Evolutionary conservation across 1,140 invertebrate species (phyloP).

Genomic region (Drosophila insularis): DNA sequence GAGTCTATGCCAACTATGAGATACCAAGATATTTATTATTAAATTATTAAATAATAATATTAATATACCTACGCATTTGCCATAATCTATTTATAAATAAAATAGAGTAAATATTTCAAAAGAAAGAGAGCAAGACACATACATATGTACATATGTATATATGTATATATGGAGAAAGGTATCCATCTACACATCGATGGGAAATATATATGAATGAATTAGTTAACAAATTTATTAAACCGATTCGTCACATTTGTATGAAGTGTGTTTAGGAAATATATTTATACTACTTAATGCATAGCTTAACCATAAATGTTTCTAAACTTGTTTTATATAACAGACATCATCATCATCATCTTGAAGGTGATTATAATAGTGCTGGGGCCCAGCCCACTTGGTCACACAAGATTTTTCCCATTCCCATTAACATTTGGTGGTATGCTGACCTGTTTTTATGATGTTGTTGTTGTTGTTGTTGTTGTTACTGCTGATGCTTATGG

Average conservation of each 20-base stretch:
- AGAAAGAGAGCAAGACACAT: not conserved
- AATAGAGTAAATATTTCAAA: not conserved
- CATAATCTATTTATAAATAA: not conserved
- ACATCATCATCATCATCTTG: not conserved
- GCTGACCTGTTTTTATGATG: constrained; percentile 6
- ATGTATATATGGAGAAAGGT: not conserved
- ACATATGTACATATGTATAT: too few relatives aligned
- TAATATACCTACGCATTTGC: not conserved
- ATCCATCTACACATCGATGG: not conserved
- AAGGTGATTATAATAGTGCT: not conserved
- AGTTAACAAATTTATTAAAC: constrained; percentile 12
- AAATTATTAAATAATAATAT: too few relatives aligned
- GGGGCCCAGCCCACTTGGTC: constrained; percentile 1
- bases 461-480: not conserved
- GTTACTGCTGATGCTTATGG: not conserved
- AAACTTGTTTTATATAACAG: constrained; percentile 11
- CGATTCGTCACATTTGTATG: constrained; percentile 8
- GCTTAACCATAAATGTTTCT: constrained; percentile 1
- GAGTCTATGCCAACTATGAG: constrained; percentile 47
- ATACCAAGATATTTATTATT: constrained; percentile 21
- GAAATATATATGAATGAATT: constrained; percentile 10
- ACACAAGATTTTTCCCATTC: constrained; percentile 3
- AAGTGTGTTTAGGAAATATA: not conserved
- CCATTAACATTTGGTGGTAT: not conserved
- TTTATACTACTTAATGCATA: constrained; percentile 9